Evolutionary conservation across 2,113 vertebrate genomes (phyloP), one percentile per base, ranked within the genome.

Genomic region (Ageneiosus marmoratus): DNA sequence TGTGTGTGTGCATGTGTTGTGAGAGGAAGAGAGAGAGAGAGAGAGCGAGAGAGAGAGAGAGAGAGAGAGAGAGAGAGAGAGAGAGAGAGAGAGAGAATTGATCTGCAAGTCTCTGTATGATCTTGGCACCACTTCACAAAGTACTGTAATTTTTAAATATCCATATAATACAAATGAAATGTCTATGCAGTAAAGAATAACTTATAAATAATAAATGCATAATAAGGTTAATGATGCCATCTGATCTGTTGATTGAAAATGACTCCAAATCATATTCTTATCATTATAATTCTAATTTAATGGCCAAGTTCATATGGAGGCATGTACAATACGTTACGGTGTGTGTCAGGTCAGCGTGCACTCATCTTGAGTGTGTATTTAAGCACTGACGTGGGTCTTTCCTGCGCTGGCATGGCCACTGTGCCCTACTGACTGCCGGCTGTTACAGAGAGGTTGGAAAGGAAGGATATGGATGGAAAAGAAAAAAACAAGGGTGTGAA

Each of bases 361-460:
- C 63, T 55, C 67, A 81, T 82, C 29, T 56, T 79, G 62, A 16
- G 44, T 85, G 74, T 55, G 63, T 77, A 37, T 78, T 51, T 79
- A 63, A 79, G 76, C 72, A 44, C 60, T 92, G 92, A 91, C 92
- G 90, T 90, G 90, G 88, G 88, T 87, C 79, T 85, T 88, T 86
- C 84, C 88, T 83, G 88, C 67, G 70, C 89, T 95, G 93, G 93
- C 94, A 93, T 88, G 87, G 87, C 86, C 90, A 84, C 88, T 89
- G 91, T 92, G 91, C 91, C 93, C 92, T 91, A 92, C 93, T 92
- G 93, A 87, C 89, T 90, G 92, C 93, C 93, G 93, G 94, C 92
- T 94, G 93, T 93, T 92, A 92, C 91, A 91, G 89, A 92, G 88
- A 88, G 91, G 37, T 70, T 79, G 85, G 56, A 44, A 72, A 77